Evolutionary conservation across 2,797 vertebrate genomes (phyloP).

Genomic region (Diplodus sargus): DNA sequence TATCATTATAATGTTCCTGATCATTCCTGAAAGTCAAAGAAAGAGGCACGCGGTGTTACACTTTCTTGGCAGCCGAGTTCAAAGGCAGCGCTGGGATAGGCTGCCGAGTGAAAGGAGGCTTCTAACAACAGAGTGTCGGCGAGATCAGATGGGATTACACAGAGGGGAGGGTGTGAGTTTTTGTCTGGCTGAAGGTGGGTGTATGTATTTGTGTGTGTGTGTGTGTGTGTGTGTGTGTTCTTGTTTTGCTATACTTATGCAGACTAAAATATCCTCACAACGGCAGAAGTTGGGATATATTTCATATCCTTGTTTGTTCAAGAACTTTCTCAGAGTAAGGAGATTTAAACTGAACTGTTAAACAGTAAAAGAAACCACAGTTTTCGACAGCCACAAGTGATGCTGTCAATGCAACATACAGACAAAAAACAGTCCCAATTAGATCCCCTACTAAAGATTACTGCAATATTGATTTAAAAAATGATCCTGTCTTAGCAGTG

Average conservation of each 20-base stretch:
- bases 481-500: neutral
- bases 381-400: neutral
- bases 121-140: slow-evolving; percentile 71
- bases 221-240: slow-evolving; percentile 23
- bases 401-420: neutral
- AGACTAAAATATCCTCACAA: slow-evolving; percentile 6
- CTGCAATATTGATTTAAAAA: too few relatives aligned
- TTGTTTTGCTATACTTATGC: slow-evolving; percentile 30
- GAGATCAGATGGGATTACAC: slow-evolving; percentile 75
- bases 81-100: slow-evolving; percentile 74
- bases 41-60: slow-evolving; percentile 64
- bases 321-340: neutral
- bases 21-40: slow-evolving; percentile 79
- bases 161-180: slow-evolving; percentile 58
- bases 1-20: slow-evolving; percentile 81
- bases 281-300: slow-evolving; percentile 1
- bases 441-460: neutral
- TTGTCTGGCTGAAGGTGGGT: slow-evolving; percentile 36
- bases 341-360: neutral
- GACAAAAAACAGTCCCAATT: neutral
- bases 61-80: slow-evolving; percentile 83
- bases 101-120: slow-evolving; percentile 69
- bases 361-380: neutral
- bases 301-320: slow-evolving; percentile 2
- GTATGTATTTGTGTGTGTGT: slow-evolving; percentile 25